Percentiles rank a stretch among this genome's conserved stretches.
Evolutionary conservation across 2,888 invertebrate genomes (phyloP).

Genomic region (Dioctria rufipes): DNA sequence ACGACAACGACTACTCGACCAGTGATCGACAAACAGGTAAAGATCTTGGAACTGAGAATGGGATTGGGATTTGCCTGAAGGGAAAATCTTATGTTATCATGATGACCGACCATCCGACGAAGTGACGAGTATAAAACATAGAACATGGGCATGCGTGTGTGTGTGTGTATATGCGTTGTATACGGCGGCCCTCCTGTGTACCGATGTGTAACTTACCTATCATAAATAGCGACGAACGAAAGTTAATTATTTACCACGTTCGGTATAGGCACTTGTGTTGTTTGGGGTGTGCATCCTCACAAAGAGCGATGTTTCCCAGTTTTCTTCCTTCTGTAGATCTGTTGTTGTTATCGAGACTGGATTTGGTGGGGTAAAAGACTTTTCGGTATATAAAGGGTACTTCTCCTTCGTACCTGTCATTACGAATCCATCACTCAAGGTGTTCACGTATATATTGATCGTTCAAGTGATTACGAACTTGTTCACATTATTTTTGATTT

Average conservation of each 20-base stretch:
- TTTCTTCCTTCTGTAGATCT: too few relatives aligned
- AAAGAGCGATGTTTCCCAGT: not conserved
- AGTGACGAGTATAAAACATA: not conserved
- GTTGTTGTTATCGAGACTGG: too few relatives aligned
- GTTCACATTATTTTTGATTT: too few relatives aligned
- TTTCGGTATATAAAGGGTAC: conserved; percentile 4
- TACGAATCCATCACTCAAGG: conserved; percentile 66
- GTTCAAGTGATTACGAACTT: conserved; percentile 1
- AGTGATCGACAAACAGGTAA: conserved; percentile 32
- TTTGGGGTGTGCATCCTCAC: conserved; percentile 37
- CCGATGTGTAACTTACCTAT: not conserved
- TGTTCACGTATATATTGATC: conserved; percentile 60
- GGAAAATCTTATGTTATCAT: not conserved
- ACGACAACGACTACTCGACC: not conserved
- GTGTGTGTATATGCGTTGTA: not conserved
- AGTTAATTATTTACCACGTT: too few relatives aligned
- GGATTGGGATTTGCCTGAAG: not conserved
- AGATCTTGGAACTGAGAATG: not conserved
- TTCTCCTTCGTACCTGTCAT: conserved; percentile 66
- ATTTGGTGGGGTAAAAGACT: conserved; percentile 14
- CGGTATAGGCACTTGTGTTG: not conserved
- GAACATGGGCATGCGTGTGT: not conserved
- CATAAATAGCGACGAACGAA: not conserved
- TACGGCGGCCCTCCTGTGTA: too few relatives aligned
- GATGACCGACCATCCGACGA: too few relatives aligned